Evolutionary conservation across 2,888 invertebrate species (phyloP), one percentile per base, ranked within the genome.

Genomic region (Diaphora mendica): DNA sequence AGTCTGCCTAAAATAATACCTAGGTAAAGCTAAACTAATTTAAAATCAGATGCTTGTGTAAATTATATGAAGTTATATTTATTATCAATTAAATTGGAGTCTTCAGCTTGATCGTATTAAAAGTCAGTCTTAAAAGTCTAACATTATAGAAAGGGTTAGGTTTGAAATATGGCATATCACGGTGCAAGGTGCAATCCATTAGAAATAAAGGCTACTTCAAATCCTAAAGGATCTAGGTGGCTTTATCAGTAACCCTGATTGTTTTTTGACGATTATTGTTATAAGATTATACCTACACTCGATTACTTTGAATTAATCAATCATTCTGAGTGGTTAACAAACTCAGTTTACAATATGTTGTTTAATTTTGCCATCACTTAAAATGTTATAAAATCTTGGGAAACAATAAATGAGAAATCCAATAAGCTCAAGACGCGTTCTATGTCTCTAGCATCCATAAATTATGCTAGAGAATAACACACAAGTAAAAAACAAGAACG

Each of bases 401-500:
- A 68, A 72, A 75, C 75, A 78, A 85, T 83, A 82, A 86, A 85
- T 78, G 78, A 85, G 83, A 88, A 89, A 88, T 86, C 81, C 84
- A 86, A 86, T 75, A 83, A 85, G 77, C 75, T 81, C 83, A 77
- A 85, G 85, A 84, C 81, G 85, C 86, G 79, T 44, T 85, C 87
- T 83, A 82, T 82, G 87, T 86, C 88, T 85, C 86, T 85, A 85
- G 85, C 84, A 86, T 90, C 88, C 92, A 95, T 95, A 95, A 95
- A 95, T 95, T 92, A 93, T 91, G 86, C 89, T 92, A 93, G 91
- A 90, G 88, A 92, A 92, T 91, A 93, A 94, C 91, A 91, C 84
- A 88, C 86, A 92, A 90, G 89, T 90, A 81, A 92, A 94, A 92
- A 81, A 93, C 89, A 91, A 93, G 91, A 93, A 93, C 90, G 92